A percentile compares a stretch with the other conserved stretches of the same genome.
Conservation (phyloP, 2,888 invertebrate species). For the Polymixis flavicincta region DNA sequence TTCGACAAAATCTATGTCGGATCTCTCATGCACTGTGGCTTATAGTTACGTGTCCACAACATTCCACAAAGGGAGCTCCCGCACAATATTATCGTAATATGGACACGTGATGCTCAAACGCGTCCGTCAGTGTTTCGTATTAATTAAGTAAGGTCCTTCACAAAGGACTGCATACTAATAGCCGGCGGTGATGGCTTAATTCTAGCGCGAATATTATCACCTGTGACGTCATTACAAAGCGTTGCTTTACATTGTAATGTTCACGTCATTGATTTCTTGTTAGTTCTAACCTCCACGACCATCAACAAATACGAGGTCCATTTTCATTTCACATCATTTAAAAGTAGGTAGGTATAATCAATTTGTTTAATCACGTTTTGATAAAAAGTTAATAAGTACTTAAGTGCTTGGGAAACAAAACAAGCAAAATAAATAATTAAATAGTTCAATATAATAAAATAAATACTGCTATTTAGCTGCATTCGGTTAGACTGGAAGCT, state of each 20-base stretch:
- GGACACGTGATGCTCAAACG: slow-evolving; percentile 15
- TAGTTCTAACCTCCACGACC: no score
- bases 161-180: slow-evolving; percentile 37
- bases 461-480: no score
- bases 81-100: slow-evolving; percentile 40
- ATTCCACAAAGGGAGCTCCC: slow-evolving; percentile 17
- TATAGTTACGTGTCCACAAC: not conserved
- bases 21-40: not conserved
- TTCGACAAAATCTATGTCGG: not conserved
- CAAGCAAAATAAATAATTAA: not conserved
- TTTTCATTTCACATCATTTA: no score
- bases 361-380: no score
- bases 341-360: no score
- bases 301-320: no score
- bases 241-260: not conserved
- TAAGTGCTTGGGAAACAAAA: no score
- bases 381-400: no score
- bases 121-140: slow-evolving; percentile 34
- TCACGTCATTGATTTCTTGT: not conserved
- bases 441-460: not conserved
- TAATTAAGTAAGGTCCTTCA: slow-evolving; percentile 39
- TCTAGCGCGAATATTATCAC: not conserved
- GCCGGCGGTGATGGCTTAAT: not conserved
- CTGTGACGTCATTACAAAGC: slow-evolving; percentile 5
- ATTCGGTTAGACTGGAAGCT: no score